Evolutionary conservation across 2,113 vertebrate genomes (phyloP).

Genomic region (Cebidichthys violaceus): DNA sequence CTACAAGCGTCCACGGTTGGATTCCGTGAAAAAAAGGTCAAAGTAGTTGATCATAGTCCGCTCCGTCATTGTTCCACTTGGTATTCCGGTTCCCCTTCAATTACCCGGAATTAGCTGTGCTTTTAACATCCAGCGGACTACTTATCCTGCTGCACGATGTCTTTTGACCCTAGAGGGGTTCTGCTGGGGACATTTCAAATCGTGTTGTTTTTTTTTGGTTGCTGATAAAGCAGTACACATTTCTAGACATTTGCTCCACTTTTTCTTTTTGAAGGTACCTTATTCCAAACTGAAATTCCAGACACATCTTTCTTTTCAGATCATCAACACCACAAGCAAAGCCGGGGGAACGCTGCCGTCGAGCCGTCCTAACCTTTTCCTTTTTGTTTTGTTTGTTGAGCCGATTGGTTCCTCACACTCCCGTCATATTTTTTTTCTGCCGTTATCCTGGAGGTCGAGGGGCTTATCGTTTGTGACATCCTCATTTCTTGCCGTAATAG

Average conservation of each 20-base stretch:
- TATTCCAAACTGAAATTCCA: background rate
- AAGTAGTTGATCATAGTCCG: background rate
- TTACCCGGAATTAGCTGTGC: conserved; percentile 7
- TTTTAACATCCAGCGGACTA: background rate
- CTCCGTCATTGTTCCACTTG: background rate
- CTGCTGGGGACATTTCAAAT: conserved; percentile 15
- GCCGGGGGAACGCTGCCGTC: background rate
- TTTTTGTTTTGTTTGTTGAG: background rate
- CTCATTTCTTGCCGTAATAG: conserved; percentile 44
- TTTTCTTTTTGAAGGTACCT: background rate
- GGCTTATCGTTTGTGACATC: conserved; percentile 59
- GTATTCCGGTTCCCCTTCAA: conserved; percentile 4
- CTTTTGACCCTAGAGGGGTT: conserved; percentile 24
- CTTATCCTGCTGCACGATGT: conserved; percentile 19
- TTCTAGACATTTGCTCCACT: background rate
- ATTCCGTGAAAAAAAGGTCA: conserved; percentile 39
- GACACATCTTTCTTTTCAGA: background rate
- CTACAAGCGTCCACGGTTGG: background rate
- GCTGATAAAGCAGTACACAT: background rate
- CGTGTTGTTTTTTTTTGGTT: conserved; percentile 16
- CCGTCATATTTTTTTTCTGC: background rate
- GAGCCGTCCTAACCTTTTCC: background rate
- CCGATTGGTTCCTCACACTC: conserved; percentile 31
- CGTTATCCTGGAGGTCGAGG: conserved; percentile 38
- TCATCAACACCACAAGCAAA: conserved; percentile 1